phyloP scores from a whole-genome alignment of 2,888 invertebrate species.

The Loripinus fragilis region DNA sequence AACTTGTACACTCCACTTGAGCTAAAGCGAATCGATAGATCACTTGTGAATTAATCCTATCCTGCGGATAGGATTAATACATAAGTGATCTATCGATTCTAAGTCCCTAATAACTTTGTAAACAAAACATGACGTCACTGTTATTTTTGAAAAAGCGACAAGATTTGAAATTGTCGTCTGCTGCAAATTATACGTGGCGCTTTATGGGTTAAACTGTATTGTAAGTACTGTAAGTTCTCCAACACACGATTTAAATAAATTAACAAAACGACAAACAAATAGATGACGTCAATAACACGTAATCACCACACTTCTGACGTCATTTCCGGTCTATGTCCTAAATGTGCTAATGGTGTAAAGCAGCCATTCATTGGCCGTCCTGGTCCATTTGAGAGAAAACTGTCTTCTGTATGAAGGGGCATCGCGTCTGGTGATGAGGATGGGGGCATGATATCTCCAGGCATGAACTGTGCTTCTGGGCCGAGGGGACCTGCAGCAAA shows the following conservation, averaged over 20 bases:
- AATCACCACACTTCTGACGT: conserved; percentile 24
- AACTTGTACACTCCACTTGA: too few species aligned
- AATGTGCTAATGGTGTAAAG: conserved; percentile 15
- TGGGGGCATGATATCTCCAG: conserved; percentile 65
- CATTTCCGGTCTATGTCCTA: conserved; percentile 31
- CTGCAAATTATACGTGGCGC: too few species aligned
- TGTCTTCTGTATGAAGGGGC: conserved; percentile 31
- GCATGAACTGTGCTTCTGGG: conserved; percentile 64
- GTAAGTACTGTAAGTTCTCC: background rate
- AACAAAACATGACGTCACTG: too few species aligned
- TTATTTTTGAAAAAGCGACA: too few species aligned
- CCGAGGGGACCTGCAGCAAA: conserved; percentile 56
- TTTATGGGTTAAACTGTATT: too few species aligned
- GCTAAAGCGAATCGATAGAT: too few species aligned
- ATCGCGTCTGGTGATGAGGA: conserved; percentile 66
- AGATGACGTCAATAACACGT: background rate
- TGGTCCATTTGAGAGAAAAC: conserved; percentile 11
- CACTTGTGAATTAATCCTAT: too few species aligned
- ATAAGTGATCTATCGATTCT: too few species aligned
- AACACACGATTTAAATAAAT: background rate
- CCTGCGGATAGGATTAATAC: too few species aligned
- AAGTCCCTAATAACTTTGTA: too few species aligned
- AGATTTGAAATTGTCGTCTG: too few species aligned
- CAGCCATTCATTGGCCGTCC: conserved; percentile 19
- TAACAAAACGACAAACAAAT: background rate